phyloP scores from a whole-genome alignment of 2,113 vertebrate genomes.

The Stictonetta naevosa region DNA sequence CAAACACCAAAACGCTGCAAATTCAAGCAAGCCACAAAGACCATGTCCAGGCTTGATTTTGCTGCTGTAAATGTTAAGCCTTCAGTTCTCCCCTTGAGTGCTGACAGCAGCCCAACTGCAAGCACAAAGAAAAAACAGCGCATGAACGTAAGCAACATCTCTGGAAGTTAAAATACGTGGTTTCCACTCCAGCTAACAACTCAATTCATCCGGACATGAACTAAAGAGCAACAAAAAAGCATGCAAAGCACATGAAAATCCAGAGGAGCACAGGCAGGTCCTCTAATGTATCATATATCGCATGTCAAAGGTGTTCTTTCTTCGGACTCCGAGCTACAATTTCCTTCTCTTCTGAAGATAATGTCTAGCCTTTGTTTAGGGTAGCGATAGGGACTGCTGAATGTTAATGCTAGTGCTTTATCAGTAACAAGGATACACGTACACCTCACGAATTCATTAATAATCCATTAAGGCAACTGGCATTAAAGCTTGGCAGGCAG shows the following conservation, averaged over 20 bases:
- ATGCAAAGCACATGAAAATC: rapidly evolving
- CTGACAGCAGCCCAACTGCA: background rate
- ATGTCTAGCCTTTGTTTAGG: background rate
- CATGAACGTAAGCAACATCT: background rate
- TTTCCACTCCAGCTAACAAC: background rate
- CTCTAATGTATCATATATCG: rapidly evolving
- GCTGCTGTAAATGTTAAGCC: background rate
- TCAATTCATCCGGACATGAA: rapidly evolving
- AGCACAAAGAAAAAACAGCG: rapidly evolving
- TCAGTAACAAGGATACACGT: constrained; percentile 33
- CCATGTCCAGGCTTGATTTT: background rate
- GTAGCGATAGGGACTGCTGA: constrained; percentile 9
- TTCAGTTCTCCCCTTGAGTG: background rate
- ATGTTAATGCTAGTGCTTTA: constrained; percentile 58
- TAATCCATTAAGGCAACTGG: constrained; percentile 51
- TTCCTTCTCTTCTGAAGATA: constrained; percentile 13
- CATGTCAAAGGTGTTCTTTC: background rate
- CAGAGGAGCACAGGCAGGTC: background rate
- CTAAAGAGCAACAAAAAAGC: rapidly evolving
- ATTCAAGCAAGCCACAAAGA: background rate
- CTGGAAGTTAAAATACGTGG: rapidly evolving
- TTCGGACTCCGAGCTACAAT: background rate
- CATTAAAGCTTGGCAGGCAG: constrained; percentile 52
- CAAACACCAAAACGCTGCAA: background rate
- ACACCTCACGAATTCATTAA: constrained; percentile 61